Evolutionary conservation across 2,113 vertebrate species (phyloP).

Genomic region (Dromiciops gliroides): DNA sequence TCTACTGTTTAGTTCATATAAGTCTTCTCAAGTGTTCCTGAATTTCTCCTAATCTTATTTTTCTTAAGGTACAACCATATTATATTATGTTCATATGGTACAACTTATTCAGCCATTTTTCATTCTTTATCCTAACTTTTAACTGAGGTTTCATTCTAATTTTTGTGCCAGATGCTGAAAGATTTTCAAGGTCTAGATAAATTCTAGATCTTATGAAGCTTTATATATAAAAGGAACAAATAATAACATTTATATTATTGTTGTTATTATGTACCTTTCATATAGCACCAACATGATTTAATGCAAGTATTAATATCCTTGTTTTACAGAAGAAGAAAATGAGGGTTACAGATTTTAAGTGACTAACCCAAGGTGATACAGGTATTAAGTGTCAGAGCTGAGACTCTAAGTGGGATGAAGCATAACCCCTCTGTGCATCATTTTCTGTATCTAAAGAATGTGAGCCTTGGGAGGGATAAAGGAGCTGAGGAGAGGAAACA

Average conservation of each 20-base stretch:
- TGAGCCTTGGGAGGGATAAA: not conserved
- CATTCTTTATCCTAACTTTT: not conserved
- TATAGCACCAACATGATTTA: not conserved
- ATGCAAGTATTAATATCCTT: not conserved
- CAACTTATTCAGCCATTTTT: not conserved
- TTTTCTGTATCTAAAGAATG: not conserved
- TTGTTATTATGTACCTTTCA: too few relatives aligned
- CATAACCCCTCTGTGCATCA: not conserved
- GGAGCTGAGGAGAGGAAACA: not conserved
- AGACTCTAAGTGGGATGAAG: not conserved
- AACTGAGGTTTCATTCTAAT: not conserved
- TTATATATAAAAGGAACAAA: not conserved
- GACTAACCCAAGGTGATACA: not conserved
- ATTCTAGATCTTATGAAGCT: not conserved
- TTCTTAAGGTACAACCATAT: not conserved
- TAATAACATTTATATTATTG: not conserved
- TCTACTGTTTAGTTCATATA: not conserved
- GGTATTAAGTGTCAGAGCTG: not conserved
- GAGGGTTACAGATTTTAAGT: not conserved
- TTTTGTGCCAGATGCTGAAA: not conserved
- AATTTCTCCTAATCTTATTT: not conserved
- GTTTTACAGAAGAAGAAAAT: not conserved
- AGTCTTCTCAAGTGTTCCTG: not conserved
- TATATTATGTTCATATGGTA: not conserved
- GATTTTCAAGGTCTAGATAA: not conserved